These are phyloP conservation scores for Sturmia bella DNA, from an alignment of 2,888 invertebrate species.

Conservation along the genomic window DNA sequence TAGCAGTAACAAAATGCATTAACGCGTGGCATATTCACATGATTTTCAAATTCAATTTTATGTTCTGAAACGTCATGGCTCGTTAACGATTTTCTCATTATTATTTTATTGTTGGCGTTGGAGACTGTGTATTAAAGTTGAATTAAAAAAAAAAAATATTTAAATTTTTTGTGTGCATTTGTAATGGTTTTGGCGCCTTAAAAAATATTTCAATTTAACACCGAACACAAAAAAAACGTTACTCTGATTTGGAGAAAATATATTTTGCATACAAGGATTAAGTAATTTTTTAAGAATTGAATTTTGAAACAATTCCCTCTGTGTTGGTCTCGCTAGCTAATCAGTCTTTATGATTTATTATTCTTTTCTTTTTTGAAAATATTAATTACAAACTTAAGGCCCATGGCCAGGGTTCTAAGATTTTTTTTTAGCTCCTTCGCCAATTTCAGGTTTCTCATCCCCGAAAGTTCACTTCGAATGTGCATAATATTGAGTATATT, in stretches of 20 bases:
- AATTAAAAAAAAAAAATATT: constrained; percentile 20
- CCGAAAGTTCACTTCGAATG: no score
- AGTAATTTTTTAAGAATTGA: not conserved
- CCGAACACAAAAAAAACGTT: not conserved
- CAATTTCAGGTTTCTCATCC: no score
- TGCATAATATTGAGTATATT: no score
- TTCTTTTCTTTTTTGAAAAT: no score
- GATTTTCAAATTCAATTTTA: constrained; percentile 45
- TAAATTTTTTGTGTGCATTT: constrained; percentile 25
- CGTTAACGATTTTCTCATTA: constrained; percentile 53
- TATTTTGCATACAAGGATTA: constrained; percentile 13
- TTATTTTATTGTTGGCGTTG: not conserved
- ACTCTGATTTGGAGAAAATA: constrained; percentile 22
- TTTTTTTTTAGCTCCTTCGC: no score
- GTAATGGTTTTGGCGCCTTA: constrained; percentile 50
- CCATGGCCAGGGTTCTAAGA: no score
- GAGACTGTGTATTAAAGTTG: not conserved
- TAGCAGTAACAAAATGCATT: constrained; percentile 40
- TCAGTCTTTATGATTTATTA: no score
- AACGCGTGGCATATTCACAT: constrained; percentile 56
- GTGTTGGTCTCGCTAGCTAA: no score
- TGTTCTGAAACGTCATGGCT: constrained; percentile 62
- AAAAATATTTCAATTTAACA: constrained; percentile 22
- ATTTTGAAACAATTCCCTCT: no score
- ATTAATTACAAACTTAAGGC: no score